Evolutionary conservation across 2,888 invertebrate genomes (phyloP).

Genomic region (Griposia aprilina): DNA sequence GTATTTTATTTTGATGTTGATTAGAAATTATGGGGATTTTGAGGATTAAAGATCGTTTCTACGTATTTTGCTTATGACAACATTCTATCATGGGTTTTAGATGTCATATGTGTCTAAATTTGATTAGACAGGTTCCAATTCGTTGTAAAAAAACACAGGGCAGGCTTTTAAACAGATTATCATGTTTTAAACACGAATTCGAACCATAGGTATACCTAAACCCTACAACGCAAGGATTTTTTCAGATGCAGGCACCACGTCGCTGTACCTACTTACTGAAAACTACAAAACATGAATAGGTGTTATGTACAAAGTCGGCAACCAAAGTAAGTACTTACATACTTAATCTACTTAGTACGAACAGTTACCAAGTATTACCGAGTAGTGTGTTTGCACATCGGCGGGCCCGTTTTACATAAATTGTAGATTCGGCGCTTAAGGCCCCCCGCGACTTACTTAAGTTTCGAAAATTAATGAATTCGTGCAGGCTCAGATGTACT

Average conservation of each 20-base stretch:
- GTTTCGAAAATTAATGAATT: conserved; percentile 74
- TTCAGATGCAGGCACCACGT: not conserved
- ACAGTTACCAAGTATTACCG: conserved; percentile 78
- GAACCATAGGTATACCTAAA: no score
- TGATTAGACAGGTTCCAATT: not conserved
- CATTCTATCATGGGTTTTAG: not conserved
- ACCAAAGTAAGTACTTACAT: conserved; percentile 68
- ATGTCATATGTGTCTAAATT: not conserved
- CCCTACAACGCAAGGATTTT: not conserved
- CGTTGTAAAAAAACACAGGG: not conserved
- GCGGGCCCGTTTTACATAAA: conserved; percentile 86
- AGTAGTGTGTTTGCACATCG: conserved; percentile 80
- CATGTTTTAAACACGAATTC: not conserved
- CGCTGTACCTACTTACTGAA: not conserved
- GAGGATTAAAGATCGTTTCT: not conserved
- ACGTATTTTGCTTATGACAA: not conserved
- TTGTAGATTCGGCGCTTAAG: conserved; percentile 74
- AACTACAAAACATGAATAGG: conserved; percentile 43
- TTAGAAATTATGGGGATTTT: conserved; percentile 49
- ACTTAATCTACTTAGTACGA: conserved; percentile 84
- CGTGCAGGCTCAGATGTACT: conserved; percentile 63
- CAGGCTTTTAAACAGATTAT: not conserved
- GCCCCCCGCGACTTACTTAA: conserved; percentile 67
- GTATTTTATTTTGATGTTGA: conserved; percentile 45
- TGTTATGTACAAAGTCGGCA: conserved; percentile 51